Evolutionary conservation across 2,797 vertebrate genomes (phyloP).

Genomic region (Scyliorhinus canicula): DNA sequence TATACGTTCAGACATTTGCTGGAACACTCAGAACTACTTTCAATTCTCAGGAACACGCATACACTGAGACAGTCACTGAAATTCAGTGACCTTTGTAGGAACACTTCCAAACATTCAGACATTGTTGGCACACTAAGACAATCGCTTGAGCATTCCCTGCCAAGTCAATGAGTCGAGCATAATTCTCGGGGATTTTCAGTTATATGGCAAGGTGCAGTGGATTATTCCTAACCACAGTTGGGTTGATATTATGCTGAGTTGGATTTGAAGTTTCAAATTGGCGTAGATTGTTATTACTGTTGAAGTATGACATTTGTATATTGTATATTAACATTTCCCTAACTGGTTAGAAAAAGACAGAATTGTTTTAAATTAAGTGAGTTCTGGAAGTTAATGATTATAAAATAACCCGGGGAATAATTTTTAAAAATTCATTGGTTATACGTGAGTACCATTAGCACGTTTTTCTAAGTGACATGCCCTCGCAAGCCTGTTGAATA

Average conservation of each 20-base stretch:
- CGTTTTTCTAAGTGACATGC: neutral
- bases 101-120: neutral
- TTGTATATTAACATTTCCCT: neutral
- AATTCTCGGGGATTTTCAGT: neutral
- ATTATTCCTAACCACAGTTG: neutral
- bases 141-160: neutral
- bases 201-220: neutral
- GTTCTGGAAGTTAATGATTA: neutral
- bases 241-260: neutral
- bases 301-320: neutral
- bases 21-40: neutral
- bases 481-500: neutral
- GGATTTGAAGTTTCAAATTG: neutral
- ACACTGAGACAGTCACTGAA: neutral
- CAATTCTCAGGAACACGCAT: neutral
- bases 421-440: neutral
- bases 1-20: neutral
- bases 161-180: neutral
- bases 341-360: neutral
- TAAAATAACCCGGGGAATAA: neutral
- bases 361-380: neutral
- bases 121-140: neutral
- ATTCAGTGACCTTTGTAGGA: neutral
- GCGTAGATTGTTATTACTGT: neutral
- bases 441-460: neutral